These are phyloP conservation scores for Hirtodrosophila alboralis DNA, from an alignment of 2,888 invertebrate genomes.

Conservation along the genomic window DNA sequence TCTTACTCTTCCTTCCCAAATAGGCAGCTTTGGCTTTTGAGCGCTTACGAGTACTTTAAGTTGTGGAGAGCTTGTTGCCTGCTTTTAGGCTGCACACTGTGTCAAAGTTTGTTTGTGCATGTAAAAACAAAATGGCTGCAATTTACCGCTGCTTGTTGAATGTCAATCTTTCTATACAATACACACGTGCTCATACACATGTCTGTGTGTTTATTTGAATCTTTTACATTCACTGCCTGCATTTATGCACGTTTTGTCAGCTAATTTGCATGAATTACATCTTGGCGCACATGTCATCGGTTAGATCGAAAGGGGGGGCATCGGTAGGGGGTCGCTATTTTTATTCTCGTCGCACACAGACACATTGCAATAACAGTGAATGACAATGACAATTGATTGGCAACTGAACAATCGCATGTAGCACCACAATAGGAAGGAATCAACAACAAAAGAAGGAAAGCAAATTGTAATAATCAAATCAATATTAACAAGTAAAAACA, in stretches of 20 bases:
- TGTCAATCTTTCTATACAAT: slow-evolving; percentile 13
- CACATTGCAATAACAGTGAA: slow-evolving; percentile 11
- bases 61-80: slow-evolving; percentile 23
- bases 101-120: slow-evolving; percentile 29
- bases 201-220: background rate
- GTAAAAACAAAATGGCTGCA: slow-evolving; percentile 45
- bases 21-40: slow-evolving; percentile 30
- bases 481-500: slow-evolving; percentile 7
- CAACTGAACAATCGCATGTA: slow-evolving; percentile 22
- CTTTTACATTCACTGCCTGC: background rate
- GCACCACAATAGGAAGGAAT: background rate
- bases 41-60: slow-evolving; percentile 24
- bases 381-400: slow-evolving; percentile 55
- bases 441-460: background rate
- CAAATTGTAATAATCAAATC: slow-evolving; percentile 25
- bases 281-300: slow-evolving; percentile 12
- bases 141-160: slow-evolving; percentile 45
- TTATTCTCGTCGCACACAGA: slow-evolving; percentile 25
- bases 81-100: slow-evolving; percentile 56
- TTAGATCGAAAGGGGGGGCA: background rate
- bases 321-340: slow-evolving; percentile 6
- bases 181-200: background rate
- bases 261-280: slow-evolving; percentile 66
- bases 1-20: background rate
- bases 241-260: slow-evolving; percentile 56